phyloP scores from a whole-genome alignment of 2,888 invertebrate species.

The Tetranychus truncatus region DNA sequence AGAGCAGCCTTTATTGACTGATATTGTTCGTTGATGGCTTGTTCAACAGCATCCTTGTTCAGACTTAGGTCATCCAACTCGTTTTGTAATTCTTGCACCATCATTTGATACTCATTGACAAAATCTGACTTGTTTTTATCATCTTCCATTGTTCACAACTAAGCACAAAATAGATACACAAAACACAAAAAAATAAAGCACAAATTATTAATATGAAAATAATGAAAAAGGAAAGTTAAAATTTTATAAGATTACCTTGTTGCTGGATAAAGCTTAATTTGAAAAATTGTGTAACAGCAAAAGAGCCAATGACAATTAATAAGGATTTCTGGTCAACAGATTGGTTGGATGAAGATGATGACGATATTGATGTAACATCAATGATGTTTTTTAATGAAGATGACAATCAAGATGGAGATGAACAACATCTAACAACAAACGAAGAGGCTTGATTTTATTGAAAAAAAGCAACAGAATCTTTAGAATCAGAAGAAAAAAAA shows the following conservation, averaged over 20 bases:
- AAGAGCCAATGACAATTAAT: neutral
- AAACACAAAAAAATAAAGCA: neutral
- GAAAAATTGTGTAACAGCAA: neutral
- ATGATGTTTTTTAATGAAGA: neutral
- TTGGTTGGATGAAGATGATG: neutral
- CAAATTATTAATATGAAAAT: neutral
- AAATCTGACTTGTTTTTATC: neutral
- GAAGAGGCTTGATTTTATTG: neutral
- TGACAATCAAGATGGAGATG: neutral
- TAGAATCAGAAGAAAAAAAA: neutral
- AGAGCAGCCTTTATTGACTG: neutral
- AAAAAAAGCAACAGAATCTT: neutral
- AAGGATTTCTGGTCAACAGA: neutral
- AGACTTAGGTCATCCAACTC: constrained; percentile 6
- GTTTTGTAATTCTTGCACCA: neutral
- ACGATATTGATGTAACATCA: neutral
- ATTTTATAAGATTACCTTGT: neutral
- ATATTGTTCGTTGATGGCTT: constrained; percentile 9
- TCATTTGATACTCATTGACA: neutral
- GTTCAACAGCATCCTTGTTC: constrained; percentile 7
- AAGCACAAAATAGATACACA: neutral
- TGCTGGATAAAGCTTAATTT: neutral
- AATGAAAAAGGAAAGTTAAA: neutral
- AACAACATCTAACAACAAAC: neutral
- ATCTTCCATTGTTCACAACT: neutral